Conservation (phyloP, 2,797 vertebrate genomes). For the Psittacula derbiana region DNA sequence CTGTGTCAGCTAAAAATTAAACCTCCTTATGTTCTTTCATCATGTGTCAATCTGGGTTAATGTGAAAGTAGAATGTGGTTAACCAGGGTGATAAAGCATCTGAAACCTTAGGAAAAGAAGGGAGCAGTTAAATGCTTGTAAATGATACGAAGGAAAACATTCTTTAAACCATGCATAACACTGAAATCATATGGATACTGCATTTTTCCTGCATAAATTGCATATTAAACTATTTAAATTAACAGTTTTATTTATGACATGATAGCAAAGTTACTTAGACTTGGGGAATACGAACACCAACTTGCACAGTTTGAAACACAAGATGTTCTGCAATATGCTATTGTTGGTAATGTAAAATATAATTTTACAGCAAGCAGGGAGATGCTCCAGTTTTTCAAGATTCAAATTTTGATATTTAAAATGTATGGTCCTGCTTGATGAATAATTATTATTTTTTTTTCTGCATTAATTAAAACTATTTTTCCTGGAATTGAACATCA, state of each 20-base stretch:
- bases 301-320: slow-evolving; percentile 54
- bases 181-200: not conserved
- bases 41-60: slow-evolving; percentile 71
- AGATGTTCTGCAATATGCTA: slow-evolving; percentile 52
- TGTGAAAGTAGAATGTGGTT: slow-evolving; percentile 65
- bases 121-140: slow-evolving; percentile 9
- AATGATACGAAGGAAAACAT: slow-evolving; percentile 31
- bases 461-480: slow-evolving; percentile 64
- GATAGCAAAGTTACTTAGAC: slow-evolving; percentile 38
- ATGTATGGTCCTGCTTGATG: not conserved
- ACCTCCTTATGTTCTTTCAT: slow-evolving; percentile 74
- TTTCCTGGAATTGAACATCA: slow-evolving; percentile 65
- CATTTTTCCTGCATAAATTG: slow-evolving; percentile 1
- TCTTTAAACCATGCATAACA: not conserved
- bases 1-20: slow-evolving; percentile 76
- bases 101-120: slow-evolving; percentile 42
- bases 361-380: slow-evolving; percentile 23
- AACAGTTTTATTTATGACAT: slow-evolving; percentile 49
- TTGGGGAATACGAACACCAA: slow-evolving; percentile 33
- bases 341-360: slow-evolving; percentile 44
- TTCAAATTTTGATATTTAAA: slow-evolving; percentile 54
- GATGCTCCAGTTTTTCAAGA: slow-evolving; percentile 36
- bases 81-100: slow-evolving; percentile 71
- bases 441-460: slow-evolving; percentile 37
- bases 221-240: slow-evolving; percentile 47